These are phyloP conservation scores for Meandrusa payeni DNA, from an alignment of 2,888 invertebrate genomes.

Conservation along the genomic window DNA sequence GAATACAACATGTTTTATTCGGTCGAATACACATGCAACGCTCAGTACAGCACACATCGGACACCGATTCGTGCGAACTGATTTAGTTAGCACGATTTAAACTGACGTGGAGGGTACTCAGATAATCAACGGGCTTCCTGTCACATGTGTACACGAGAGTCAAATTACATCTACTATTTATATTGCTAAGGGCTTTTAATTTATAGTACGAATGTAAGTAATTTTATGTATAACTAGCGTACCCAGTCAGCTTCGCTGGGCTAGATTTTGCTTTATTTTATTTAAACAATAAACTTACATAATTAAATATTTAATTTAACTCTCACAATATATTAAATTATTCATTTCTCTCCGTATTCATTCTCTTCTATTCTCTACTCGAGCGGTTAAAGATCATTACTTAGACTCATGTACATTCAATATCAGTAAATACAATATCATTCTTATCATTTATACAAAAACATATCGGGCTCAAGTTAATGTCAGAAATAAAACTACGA, in stretches of 20 bases:
- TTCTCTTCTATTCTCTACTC: no score
- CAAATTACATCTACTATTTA: neutral
- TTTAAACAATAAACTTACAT: no score
- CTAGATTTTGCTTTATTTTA: no score
- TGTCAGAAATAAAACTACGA: no score
- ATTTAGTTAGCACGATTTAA: slow-evolving; percentile 7
- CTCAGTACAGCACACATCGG: neutral
- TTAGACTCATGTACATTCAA: neutral
- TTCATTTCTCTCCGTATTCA: no score
- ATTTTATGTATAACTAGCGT: neutral
- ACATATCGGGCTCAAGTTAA: no score
- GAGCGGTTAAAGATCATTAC: neutral
- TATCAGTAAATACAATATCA: no score
- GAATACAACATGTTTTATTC: no score
- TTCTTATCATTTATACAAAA: no score
- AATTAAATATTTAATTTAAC: no score
- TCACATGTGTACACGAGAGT: neutral
- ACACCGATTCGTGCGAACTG: neutral
- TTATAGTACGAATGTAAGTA: neutral
- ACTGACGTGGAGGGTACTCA: neutral
- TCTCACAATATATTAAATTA: no score
- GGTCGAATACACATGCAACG: neutral
- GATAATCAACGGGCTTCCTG: neutral
- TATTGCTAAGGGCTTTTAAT: neutral
- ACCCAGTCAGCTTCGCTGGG: no score